Evolutionary conservation across 2,888 invertebrate species (phyloP), one percentile per base, ranked within the genome.

Genomic region (Nomada fucata): DNA sequence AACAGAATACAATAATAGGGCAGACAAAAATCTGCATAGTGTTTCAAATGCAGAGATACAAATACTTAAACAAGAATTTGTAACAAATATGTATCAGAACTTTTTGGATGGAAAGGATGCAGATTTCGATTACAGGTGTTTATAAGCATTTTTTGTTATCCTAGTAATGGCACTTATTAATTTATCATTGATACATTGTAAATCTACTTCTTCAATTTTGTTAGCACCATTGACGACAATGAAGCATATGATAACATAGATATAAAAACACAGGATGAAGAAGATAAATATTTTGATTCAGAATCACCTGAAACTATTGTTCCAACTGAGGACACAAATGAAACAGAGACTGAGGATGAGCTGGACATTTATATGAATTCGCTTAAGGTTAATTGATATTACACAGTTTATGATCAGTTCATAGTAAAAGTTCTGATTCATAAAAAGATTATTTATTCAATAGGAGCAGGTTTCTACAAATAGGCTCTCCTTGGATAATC

Each of bases 211-310:
- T 88, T 77, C 73, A 7, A 15, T 88, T 11, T 81, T 91, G 92
- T 57, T 90, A 95, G 96, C 55, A 94, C 95, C 83, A 96, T 98
- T 4, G 98, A 98, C 93, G 95, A 96, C 87, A 97, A 98, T 94
- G 95, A 96, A 60, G 96, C 96, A 71, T 97, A 97, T 93, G 98
- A 98, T 93, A 95, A 96, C 89, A 92, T 96, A 82, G 96, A 96
- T 78, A 95, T 97, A 71, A 94, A 96, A 79, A 96, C 96, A 59
- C 96, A 96, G 89, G 98, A 98, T 94, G 97, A 96, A 86, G 98
- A 98, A 94, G 98, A 98, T 89, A 96, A 96, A 91, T 98, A 98
- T 93, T 98, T 98, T 94, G 98, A 98, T 93, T 96, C 96, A 4
- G 98, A 98, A 92, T 95, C 96, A 42, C 96, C 96, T 85, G 96